phyloP scores from a whole-genome alignment of 2,797 vertebrate genomes.

The Hypotaenidia philippensis region DNA sequence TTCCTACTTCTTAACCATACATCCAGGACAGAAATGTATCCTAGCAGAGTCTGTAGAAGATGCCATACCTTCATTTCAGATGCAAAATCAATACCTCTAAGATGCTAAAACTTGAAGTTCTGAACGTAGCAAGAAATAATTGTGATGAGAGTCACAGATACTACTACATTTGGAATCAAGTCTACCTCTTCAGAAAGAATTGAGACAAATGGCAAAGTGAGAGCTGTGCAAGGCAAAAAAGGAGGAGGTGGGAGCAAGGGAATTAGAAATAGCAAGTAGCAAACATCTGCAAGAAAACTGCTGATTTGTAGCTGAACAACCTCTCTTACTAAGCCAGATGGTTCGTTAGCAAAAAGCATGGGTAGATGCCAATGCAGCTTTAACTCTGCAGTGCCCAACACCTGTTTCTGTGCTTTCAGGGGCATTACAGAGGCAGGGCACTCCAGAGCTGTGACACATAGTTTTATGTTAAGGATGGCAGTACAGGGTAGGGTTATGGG shows the following conservation, averaged over 20 bases:
- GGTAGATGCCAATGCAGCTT: conserved; percentile 12
- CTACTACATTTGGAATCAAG: neutral
- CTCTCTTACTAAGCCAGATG: conserved; percentile 8
- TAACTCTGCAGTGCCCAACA: conserved; percentile 10
- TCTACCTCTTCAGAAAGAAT: neutral
- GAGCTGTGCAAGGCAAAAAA: neutral
- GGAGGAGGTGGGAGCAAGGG: neutral
- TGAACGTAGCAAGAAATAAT: neutral
- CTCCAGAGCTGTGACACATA: neutral
- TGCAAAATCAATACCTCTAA: neutral
- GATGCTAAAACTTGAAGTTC: neutral
- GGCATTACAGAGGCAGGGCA: neutral
- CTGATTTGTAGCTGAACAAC: conserved; percentile 22
- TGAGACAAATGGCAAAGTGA: neutral
- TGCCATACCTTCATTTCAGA: neutral
- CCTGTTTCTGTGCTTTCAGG: neutral
- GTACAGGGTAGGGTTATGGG: neutral
- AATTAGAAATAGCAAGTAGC: conserved; percentile 35
- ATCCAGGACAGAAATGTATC: neutral
- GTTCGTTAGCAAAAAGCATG: neutral
- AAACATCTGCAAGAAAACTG: conserved; percentile 61
- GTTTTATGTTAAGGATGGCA: neutral
- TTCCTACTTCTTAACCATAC: neutral
- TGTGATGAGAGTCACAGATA: neutral
- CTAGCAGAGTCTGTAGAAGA: neutral